Conservation (phyloP, 2,113 vertebrate genomes). For the Salminus brasiliensis region DNA sequence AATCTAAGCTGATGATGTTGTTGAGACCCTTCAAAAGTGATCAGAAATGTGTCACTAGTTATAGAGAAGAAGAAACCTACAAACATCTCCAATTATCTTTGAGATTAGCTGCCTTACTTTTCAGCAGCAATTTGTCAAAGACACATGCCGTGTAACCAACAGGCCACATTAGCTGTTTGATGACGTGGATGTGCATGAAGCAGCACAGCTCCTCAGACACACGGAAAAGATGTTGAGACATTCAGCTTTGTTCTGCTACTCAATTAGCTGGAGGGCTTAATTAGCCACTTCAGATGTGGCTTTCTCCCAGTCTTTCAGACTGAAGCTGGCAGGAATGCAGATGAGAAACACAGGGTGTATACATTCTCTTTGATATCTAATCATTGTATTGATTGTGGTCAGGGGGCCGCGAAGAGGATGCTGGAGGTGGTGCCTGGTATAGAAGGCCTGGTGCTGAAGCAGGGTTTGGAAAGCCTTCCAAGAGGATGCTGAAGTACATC, state of each 20-base stretch:
- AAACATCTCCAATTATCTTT: neutral
- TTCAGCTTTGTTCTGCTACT: slow-evolving; percentile 35
- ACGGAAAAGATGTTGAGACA: slow-evolving; percentile 41
- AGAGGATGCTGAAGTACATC: slow-evolving; percentile 54
- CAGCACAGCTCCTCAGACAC: slow-evolving; percentile 19
- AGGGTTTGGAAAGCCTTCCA: slow-evolving; percentile 49
- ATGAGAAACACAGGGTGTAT: slow-evolving; percentile 35
- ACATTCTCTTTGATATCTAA: slow-evolving; percentile 50
- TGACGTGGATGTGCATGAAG: slow-evolving; percentile 11
- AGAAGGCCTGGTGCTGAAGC: slow-evolving; percentile 25
- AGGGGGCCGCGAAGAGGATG: too few species aligned
- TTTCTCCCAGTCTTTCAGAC: slow-evolving; percentile 24
- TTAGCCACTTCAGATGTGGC: slow-evolving; percentile 46
- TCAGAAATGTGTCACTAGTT: slow-evolving; percentile 11
- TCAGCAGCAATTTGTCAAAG: neutral
- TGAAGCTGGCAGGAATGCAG: slow-evolving; percentile 41
- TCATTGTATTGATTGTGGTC: slow-evolving; percentile 52
- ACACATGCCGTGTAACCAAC: slow-evolving; percentile 6
- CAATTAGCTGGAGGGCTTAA: slow-evolving; percentile 50
- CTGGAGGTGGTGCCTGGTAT: slow-evolving; percentile 1
- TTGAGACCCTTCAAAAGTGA: slow-evolving; percentile 88
- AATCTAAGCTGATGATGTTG: slow-evolving; percentile 96
- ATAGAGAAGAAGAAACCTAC: neutral
- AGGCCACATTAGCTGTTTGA: slow-evolving; percentile 22
- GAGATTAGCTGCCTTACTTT: slow-evolving; percentile 9